Conservation (phyloP, 2,888 invertebrate species). For the Microctonus hyperodae region DNA sequence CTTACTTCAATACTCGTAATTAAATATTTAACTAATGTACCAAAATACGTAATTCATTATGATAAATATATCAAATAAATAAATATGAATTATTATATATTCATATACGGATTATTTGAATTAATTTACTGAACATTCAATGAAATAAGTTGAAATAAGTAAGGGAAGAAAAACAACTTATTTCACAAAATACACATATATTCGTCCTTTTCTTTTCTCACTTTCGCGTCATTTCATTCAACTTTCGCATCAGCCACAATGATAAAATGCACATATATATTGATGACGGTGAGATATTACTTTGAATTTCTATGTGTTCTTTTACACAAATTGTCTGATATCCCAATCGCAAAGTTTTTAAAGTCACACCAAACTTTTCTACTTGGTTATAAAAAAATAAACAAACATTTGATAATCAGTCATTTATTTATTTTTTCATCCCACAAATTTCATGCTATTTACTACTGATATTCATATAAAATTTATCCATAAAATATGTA, state of each 20-base stretch:
- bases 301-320: background rate
- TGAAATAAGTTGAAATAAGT: no score
- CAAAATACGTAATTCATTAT: no score
- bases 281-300: background rate
- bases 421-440: background rate
- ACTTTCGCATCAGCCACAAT: background rate
- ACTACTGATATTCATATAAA: background rate
- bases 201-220: background rate
- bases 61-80: no score
- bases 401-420: background rate
- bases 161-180: background rate
- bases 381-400: background rate
- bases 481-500: no score
- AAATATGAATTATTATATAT: no score
- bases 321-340: background rate
- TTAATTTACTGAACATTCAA: no score
- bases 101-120: no score
- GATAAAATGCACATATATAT: background rate
- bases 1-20: no score
- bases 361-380: background rate
- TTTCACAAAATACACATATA: background rate
- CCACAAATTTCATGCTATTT: background rate
- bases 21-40: no score
- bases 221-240: background rate
- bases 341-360: background rate